A percentile compares a stretch with the other conserved stretches of the same genome.
Conservation (phyloP, 2,888 invertebrate species). For the Orthonevra nobilis region DNA sequence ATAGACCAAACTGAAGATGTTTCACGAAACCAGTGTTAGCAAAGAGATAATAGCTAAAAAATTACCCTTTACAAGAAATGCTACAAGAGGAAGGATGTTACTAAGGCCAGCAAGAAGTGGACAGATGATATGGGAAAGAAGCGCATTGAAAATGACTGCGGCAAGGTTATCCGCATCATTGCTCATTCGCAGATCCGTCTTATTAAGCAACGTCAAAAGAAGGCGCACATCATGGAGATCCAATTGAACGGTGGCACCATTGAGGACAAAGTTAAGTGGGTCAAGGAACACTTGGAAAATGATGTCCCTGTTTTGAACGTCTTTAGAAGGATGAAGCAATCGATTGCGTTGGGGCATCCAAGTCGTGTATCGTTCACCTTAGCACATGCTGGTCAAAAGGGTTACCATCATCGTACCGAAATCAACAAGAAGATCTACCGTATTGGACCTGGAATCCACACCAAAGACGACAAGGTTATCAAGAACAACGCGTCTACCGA, state of each 20-base stretch:
- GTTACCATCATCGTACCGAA: slow-evolving; percentile 99
- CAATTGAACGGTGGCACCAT: slow-evolving; percentile 98
- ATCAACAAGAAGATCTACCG: slow-evolving; percentile 99
- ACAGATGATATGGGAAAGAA: slow-evolving; percentile 97
- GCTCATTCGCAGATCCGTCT: slow-evolving; percentile 99
- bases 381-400: slow-evolving; percentile 95
- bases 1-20: too few relatives aligned
- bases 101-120: slow-evolving; percentile 99
- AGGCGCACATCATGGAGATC: slow-evolving; percentile 99
- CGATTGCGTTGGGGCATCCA: slow-evolving; percentile 99
- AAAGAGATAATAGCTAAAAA: too few relatives aligned
- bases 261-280: slow-evolving; percentile 98
- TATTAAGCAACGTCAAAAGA: slow-evolving; percentile 98
- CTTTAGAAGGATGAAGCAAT: slow-evolving; percentile 99
- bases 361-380: slow-evolving; percentile 99
- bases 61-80: too few relatives aligned
- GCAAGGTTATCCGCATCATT: slow-evolving; percentile 96
- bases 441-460: slow-evolving; percentile 92
- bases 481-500: slow-evolving; percentile 99
- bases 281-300: slow-evolving; percentile 96
- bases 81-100: slow-evolving; percentile 99
- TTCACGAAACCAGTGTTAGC: too few relatives aligned
- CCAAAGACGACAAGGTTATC: slow-evolving; percentile 91
- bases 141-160: slow-evolving; percentile 97
- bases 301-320: slow-evolving; percentile 94